Percentiles rank a stretch among this genome's conserved stretches.
These are phyloP conservation scores for Glyphotaelius pellucidus DNA, from an alignment of 2,888 invertebrate genomes.

Conservation along the genomic window DNA sequence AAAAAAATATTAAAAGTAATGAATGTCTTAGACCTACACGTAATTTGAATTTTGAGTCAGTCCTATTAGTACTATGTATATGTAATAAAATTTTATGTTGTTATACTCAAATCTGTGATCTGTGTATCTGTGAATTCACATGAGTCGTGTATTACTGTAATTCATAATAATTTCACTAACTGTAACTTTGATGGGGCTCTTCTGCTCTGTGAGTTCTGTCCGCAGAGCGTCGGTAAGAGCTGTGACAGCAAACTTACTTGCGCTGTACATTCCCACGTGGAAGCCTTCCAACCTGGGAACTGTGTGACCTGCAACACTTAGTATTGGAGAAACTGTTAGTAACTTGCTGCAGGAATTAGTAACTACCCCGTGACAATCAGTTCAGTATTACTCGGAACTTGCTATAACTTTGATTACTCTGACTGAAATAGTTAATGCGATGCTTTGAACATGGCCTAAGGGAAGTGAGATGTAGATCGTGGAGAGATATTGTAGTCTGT, in stretches of 20 bases:
- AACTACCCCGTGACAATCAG: not conserved
- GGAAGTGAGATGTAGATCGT: not conserved
- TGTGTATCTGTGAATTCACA: no score
- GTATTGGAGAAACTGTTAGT: not conserved
- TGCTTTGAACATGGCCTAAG: not conserved
- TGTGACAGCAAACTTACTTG: constrained; percentile 69
- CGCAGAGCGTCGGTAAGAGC: constrained; percentile 68
- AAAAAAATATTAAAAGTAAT: no score
- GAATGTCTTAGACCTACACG: no score
- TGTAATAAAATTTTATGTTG: no score
- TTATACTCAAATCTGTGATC: no score
- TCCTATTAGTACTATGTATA: no score
- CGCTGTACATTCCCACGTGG: constrained; percentile 68
- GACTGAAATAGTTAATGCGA: not conserved
- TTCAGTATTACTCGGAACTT: not conserved
- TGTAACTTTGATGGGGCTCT: constrained; percentile 68
- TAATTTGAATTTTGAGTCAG: no score
- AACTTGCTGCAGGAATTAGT: not conserved
- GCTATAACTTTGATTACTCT: not conserved
- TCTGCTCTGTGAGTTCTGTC: constrained; percentile 67
- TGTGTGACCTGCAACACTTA: constrained; percentile 58
- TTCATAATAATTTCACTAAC: constrained; percentile 65
- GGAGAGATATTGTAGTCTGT: not conserved
- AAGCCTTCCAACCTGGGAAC: constrained; percentile 48
- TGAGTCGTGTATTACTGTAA: no score